Evolutionary conservation across 2,888 invertebrate species (phyloP).

Genomic region (Lysandra bellargus): DNA sequence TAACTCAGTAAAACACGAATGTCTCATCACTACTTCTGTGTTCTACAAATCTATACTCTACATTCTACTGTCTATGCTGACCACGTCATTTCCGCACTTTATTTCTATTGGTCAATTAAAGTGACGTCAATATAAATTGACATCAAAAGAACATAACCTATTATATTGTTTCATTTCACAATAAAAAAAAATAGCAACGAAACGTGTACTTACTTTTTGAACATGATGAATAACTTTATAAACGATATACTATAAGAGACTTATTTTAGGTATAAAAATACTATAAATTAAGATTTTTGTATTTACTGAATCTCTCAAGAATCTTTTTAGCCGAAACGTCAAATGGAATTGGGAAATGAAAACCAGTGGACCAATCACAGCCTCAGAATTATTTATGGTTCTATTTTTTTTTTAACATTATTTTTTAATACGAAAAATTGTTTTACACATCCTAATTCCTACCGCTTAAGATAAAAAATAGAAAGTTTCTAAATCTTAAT

Average conservation of each 20-base stretch:
- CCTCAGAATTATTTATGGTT: neutral
- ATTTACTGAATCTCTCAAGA: neutral
- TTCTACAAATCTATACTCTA: constrained; percentile 35
- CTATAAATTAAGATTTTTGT: neutral
- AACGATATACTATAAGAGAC: neutral
- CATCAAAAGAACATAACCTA: constrained; percentile 52
- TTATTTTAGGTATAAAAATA: neutral
- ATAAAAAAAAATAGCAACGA: constrained; percentile 4
- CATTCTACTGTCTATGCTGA: constrained; percentile 28
- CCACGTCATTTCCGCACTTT: constrained; percentile 35
- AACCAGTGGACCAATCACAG: neutral
- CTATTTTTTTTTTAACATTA: neutral
- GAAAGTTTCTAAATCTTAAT: no score
- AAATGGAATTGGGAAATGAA: neutral
- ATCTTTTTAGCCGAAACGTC: constrained; percentile 8
- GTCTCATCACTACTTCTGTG: neutral
- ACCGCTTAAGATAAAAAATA: neutral
- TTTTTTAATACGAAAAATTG: neutral
- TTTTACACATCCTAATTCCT: neutral
- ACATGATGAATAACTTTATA: constrained; percentile 55
- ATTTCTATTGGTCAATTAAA: constrained; percentile 48
- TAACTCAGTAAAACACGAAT: no score
- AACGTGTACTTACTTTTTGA: constrained; percentile 71
- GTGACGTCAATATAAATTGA: constrained; percentile 51
- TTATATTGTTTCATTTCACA: constrained; percentile 33